phyloP scores from a whole-genome alignment of 53 echinoderm and acorn worm genomes.

The Antedon mediterranea region DNA sequence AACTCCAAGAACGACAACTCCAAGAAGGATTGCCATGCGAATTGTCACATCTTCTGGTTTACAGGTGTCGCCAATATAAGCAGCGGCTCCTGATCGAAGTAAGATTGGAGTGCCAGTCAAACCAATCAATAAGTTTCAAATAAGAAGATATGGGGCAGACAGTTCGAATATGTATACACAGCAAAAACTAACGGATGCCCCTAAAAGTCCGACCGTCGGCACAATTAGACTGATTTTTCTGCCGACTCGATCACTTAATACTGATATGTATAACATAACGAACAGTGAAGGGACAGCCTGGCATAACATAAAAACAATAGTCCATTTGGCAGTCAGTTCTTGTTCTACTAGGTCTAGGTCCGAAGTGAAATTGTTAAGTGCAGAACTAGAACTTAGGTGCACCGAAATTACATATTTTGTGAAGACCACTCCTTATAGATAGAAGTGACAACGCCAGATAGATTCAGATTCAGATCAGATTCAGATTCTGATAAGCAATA shows the following conservation, averaged over 20 bases:
- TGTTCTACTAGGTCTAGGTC: not conserved
- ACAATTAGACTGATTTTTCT: not conserved
- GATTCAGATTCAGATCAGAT: too few relatives aligned
- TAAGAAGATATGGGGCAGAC: not conserved
- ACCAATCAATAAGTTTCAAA: not conserved
- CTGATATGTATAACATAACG: not conserved
- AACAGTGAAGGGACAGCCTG: not conserved
- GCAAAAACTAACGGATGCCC: not conserved
- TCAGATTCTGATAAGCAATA: too few relatives aligned
- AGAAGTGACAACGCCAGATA: too few relatives aligned
- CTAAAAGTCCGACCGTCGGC: not conserved
- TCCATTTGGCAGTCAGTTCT: not conserved
- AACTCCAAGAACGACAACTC: not conserved
- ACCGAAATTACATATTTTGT: too few relatives aligned
- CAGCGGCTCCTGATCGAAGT: not conserved
- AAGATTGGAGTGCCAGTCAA: not conserved
- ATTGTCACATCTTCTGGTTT: not conserved
- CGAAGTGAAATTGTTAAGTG: too few relatives aligned
- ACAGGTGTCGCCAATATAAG: not conserved
- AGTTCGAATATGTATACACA: not conserved
- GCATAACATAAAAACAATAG: not conserved
- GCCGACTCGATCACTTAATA: not conserved
- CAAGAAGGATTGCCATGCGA: not conserved
- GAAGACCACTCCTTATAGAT: too few relatives aligned
- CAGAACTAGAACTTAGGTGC: too few relatives aligned